phyloP scores from a whole-genome alignment of 2,888 invertebrate species.

The Drosophila subsilvestris region DNA sequence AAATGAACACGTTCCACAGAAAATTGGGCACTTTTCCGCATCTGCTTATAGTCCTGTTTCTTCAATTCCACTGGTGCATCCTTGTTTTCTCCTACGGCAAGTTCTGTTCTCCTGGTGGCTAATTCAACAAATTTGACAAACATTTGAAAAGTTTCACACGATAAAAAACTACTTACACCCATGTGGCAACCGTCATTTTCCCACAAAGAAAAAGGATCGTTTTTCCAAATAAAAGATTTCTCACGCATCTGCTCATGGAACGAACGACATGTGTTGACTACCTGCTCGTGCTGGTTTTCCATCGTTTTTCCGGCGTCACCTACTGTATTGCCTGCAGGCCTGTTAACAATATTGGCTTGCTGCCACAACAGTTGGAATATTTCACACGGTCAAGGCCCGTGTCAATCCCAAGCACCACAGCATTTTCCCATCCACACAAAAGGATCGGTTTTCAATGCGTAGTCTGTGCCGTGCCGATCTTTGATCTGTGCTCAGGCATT shows the following conservation, averaged over 20 bases:
- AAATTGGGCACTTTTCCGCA: conserved; percentile 23
- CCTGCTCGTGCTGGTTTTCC: conserved; percentile 33
- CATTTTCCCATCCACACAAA: conserved; percentile 4
- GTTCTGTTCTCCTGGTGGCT: conserved; percentile 31
- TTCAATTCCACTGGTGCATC: conserved; percentile 12
- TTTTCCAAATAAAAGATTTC: conserved; percentile 5
- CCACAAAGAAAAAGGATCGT: conserved; percentile 20
- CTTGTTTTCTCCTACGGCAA: background rate
- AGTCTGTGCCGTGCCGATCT: conserved; percentile 26
- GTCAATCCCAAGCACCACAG: conserved; percentile 6
- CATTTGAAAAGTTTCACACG: conserved; percentile 38
- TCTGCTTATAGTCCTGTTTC: conserved; percentile 12
- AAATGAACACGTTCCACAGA: conserved; percentile 11
- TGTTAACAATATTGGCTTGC: conserved; percentile 4
- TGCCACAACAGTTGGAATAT: conserved; percentile 29
- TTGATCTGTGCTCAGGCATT: conserved; percentile 39
- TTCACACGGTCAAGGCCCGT: conserved; percentile 40
- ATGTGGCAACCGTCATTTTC: conserved; percentile 7
- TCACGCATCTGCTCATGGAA: conserved; percentile 10
- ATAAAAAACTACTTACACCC: background rate
- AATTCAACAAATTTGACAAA: conserved; percentile 4
- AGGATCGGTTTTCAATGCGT: background rate
- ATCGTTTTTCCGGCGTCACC: background rate
- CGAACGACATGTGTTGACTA: conserved; percentile 13
- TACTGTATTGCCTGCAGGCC: conserved; percentile 1